Evolutionary conservation across 2,113 vertebrate species (phyloP).

Genomic region (Seriola dumerili): DNA sequence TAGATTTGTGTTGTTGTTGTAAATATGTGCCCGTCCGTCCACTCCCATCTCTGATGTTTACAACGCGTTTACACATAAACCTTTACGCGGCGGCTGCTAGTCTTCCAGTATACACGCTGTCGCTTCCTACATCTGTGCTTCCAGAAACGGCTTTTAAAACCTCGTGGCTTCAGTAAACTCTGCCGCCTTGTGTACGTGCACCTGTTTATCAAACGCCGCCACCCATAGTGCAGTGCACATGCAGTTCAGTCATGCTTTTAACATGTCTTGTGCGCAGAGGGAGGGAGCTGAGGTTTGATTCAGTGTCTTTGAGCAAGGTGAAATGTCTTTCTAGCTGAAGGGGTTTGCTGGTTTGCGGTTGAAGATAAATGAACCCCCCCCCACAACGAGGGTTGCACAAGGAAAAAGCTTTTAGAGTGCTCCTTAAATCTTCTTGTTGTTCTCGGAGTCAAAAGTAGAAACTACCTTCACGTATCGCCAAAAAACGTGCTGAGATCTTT

Average conservation of each 20-base stretch:
- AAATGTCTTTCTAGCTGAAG: not conserved
- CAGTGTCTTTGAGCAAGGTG: not conserved
- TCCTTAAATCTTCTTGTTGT: not conserved
- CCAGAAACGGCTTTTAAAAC: slow-evolving; percentile 15
- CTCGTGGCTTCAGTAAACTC: slow-evolving; percentile 28
- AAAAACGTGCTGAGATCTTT: too few relatives aligned
- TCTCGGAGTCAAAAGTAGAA: not conserved
- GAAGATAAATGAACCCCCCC: not conserved
- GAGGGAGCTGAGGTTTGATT: too few relatives aligned
- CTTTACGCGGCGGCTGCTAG: not conserved
- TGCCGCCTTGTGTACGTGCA: not conserved
- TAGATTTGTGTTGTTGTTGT: too few relatives aligned
- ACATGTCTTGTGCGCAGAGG: too few relatives aligned
- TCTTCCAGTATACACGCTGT: slow-evolving; percentile 34
- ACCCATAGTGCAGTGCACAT: slow-evolving; percentile 42
- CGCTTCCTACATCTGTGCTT: slow-evolving; percentile 15
- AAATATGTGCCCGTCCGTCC: not conserved
- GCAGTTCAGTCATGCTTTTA: not conserved
- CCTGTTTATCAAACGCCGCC: slow-evolving; percentile 61
- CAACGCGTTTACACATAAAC: slow-evolving; percentile 16
- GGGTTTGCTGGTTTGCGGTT: not conserved
- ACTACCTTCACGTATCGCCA: too few relatives aligned
- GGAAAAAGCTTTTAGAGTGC: not conserved
- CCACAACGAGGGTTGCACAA: too few relatives aligned
- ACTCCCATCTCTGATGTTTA: slow-evolving; percentile 28